These are phyloP conservation scores for Ectropis crepuscularia DNA, from an alignment of 2,888 invertebrate species.

Conservation along the genomic window DNA sequence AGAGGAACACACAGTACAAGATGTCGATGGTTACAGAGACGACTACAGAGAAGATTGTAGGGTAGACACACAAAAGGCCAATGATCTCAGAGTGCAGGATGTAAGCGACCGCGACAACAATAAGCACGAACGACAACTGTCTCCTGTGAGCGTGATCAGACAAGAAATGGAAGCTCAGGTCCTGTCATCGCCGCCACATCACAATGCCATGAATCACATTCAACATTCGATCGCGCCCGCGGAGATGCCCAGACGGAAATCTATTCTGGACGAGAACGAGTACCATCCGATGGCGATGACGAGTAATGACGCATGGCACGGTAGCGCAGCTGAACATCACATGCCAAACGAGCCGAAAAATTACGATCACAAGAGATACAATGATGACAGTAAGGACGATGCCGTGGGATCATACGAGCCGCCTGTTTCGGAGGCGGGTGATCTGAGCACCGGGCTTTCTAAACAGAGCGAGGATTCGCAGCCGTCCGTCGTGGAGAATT, in stretches of 20 bases:
- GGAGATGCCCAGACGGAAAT: slow-evolving; percentile 27
- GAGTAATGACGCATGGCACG: slow-evolving; percentile 64
- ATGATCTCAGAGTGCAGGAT: slow-evolving; percentile 23
- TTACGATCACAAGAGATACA: slow-evolving; percentile 60
- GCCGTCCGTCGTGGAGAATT: slow-evolving; percentile 72
- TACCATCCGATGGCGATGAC: slow-evolving; percentile 57
- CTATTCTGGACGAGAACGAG: slow-evolving; percentile 50
- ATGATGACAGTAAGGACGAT: slow-evolving; percentile 68
- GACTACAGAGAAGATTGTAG: slow-evolving; percentile 4
- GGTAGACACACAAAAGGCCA: neutral
- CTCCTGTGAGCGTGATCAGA: slow-evolving; percentile 38
- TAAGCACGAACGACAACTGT: slow-evolving; percentile 39
- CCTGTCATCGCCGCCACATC: slow-evolving; percentile 45
- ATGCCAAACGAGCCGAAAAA: slow-evolving; percentile 57
- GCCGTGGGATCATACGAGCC: slow-evolving; percentile 57
- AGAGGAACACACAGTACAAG: slow-evolving; percentile 39
- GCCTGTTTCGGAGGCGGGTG: slow-evolving; percentile 63
- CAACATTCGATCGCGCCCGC: slow-evolving; percentile 28
- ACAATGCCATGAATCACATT: slow-evolving; percentile 51
- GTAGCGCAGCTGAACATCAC: slow-evolving; percentile 53
- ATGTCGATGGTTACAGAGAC: slow-evolving; percentile 4
- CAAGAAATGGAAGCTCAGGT: slow-evolving; percentile 46
- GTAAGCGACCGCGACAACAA: slow-evolving; percentile 53
- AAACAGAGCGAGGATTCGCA: slow-evolving; percentile 84
- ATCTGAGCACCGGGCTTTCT: slow-evolving; percentile 67